Percentiles rank a stretch among this genome's conserved stretches.
Evolutionary conservation across 2,113 vertebrate species (phyloP).

Genomic region (Penelope pileata): DNA sequence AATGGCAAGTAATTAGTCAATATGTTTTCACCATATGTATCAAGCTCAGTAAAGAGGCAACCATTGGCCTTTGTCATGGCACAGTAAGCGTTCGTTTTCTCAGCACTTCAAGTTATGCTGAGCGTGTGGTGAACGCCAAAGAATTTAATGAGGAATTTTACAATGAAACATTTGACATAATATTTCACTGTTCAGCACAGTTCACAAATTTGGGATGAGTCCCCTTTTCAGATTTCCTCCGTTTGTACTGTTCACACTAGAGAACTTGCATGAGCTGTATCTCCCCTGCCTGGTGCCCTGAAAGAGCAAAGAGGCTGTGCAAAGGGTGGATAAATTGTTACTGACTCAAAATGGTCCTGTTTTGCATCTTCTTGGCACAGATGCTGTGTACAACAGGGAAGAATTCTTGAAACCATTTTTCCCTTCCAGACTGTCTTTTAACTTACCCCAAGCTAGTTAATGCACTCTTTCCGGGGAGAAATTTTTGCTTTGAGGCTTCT

Average conservation of each 20-base stretch:
- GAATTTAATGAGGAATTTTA: constrained; percentile 39
- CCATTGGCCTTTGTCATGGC: constrained; percentile 54
- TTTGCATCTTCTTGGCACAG: constrained; percentile 39
- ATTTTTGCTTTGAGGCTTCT: constrained; percentile 20
- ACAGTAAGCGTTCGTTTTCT: constrained; percentile 56
- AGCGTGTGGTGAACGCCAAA: constrained; percentile 42
- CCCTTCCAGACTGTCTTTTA: constrained; percentile 30
- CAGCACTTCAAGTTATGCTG: constrained; percentile 32
- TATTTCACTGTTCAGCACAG: neutral
- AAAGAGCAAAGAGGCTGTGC: neutral
- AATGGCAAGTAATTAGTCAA: constrained; percentile 70
- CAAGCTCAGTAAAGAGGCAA: constrained; percentile 54
- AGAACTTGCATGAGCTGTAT: neutral
- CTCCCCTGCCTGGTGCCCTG: neutral
- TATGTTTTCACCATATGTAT: constrained; percentile 61
- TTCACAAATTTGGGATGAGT: neutral
- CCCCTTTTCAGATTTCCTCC: neutral
- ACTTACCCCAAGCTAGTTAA: constrained; percentile 2
- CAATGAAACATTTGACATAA: constrained; percentile 17
- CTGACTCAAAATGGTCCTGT: neutral
- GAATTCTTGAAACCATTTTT: neutral
- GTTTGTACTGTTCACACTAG: neutral
- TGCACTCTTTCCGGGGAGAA: constrained; percentile 13
- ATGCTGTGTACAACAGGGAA: neutral
- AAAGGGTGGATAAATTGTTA: neutral